These are phyloP conservation scores for Cheilosia vernalis DNA, from an alignment of 2,888 invertebrate species.

Conservation along the genomic window DNA sequence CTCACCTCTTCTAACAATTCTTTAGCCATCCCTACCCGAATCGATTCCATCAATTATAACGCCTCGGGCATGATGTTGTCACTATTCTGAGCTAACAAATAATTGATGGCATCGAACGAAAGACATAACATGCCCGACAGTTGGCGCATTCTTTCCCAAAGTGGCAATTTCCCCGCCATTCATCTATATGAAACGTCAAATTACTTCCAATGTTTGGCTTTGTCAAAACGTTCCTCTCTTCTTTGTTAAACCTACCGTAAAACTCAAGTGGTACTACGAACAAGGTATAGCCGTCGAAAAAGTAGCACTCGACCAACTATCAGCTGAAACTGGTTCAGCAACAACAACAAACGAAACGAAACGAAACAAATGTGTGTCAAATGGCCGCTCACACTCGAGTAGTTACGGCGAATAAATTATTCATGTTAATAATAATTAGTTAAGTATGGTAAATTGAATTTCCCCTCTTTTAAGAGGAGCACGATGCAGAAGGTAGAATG, in stretches of 20 bases:
- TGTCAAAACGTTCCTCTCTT: not conserved
- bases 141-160: not conserved
- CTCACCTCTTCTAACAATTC: no score
- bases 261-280: no score
- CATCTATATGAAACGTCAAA: not conserved
- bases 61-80: no score
- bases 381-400: slow-evolving; percentile 17
- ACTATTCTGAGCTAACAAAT: not conserved
- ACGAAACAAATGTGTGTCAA: slow-evolving; percentile 49
- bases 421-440: slow-evolving; percentile 66
- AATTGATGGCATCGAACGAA: not conserved
- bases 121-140: not conserved
- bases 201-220: not conserved
- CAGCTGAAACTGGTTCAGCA: slow-evolving; percentile 31
- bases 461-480: slow-evolving; percentile 22
- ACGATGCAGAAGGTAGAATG: not conserved
- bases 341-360: slow-evolving; percentile 1
- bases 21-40: no score
- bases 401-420: slow-evolving; percentile 48
- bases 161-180: not conserved
- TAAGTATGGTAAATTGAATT: slow-evolving; percentile 67
- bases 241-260: not conserved
- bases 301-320: no score
- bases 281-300: not conserved
- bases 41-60: no score